These are phyloP conservation scores for Phanerotoma sp. DNA, from an alignment of 2,888 invertebrate species.

Conservation along the genomic window DNA sequence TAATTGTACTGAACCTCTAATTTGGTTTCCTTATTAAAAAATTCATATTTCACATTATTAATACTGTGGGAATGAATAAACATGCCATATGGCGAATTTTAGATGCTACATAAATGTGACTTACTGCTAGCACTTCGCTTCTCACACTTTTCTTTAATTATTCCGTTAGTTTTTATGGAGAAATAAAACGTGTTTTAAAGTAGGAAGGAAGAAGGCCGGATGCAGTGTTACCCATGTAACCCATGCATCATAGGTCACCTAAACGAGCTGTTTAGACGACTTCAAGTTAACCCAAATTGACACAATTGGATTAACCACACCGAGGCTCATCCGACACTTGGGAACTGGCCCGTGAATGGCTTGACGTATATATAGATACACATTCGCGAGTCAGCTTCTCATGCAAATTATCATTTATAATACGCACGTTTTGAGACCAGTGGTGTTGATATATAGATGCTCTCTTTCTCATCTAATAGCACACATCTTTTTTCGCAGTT, in stretches of 20 bases:
- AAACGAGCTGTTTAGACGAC: conserved; percentile 58
- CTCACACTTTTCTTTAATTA: background rate
- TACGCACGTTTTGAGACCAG: conserved; percentile 4
- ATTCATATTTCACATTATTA: too few relatives aligned
- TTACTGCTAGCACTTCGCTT: background rate
- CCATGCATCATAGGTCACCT: conserved; percentile 50
- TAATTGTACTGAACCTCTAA: too few relatives aligned
- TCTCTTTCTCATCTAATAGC: conserved; percentile 32
- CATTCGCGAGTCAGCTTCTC: conserved; percentile 47
- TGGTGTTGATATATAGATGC: too few relatives aligned
- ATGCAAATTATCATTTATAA: conserved; percentile 53
- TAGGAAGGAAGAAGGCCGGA: conserved; percentile 50
- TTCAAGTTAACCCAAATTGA: conserved; percentile 58
- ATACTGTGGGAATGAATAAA: too few relatives aligned
- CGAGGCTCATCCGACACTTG: conserved; percentile 55
- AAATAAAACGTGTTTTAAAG: conserved; percentile 34
- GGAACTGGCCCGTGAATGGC: conserved; percentile 50
- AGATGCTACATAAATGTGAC: too few relatives aligned
- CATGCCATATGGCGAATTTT: too few relatives aligned
- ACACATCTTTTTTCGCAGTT: conserved; percentile 25
- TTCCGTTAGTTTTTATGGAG: background rate
- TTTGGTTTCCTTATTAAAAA: too few relatives aligned
- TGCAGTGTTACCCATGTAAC: conserved; percentile 47
- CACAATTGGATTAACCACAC: conserved; percentile 57
- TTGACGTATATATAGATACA: conserved; percentile 38